Evolutionary conservation across 1,140 invertebrate species (phyloP), one percentile per base, ranked within the genome.

Genomic region (Xylocopa sonorina): DNA sequence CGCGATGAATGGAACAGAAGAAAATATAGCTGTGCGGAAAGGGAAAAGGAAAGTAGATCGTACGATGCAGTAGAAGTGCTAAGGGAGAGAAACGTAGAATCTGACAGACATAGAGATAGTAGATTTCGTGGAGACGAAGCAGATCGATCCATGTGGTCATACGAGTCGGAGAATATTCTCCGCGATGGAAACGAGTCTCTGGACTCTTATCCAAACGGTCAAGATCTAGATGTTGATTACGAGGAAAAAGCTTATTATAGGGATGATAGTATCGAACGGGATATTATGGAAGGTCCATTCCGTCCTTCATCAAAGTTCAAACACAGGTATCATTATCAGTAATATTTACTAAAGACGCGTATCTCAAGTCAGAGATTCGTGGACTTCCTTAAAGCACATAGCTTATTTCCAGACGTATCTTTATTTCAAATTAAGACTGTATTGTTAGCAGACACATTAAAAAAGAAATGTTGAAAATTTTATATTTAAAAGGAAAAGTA

Each of bases 51-150:
- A 21, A 38, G n/a, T 27, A 85, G 78, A 43, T 38, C 82, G 2
- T 93, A 93, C 48, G 90, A 93, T 81, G 87, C 91, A 18, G 83
- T 92, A 78, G 91, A 91, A 48, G 88, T 91, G 14, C 80, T 92
- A 46, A 80, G 92, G 21, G 89, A 91, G 62, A 92, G 89, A 64
- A 89, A 90, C 53, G 67, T 84, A 10, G 90, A 91, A 18, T 50
- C 78, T n/a, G 87, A 91, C 9, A 84, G 80, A 63, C 62, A 81
- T 34, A 84, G 86, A 24, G 83, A 87, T 14, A 82, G 67, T 50
- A 90, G 90, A 60, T 87, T 88, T 27, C 85, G 83, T 9, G 67
- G 85, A 9, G 88, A 89, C 16, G 84, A 89, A 53, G 9, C 43
- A 4, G 80, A 86, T 60, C 71, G 72, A 60, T 79, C 82, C 43